These are phyloP conservation scores for Hetaerina titia DNA, from an alignment of 2,888 invertebrate genomes.

Conservation along the genomic window DNA sequence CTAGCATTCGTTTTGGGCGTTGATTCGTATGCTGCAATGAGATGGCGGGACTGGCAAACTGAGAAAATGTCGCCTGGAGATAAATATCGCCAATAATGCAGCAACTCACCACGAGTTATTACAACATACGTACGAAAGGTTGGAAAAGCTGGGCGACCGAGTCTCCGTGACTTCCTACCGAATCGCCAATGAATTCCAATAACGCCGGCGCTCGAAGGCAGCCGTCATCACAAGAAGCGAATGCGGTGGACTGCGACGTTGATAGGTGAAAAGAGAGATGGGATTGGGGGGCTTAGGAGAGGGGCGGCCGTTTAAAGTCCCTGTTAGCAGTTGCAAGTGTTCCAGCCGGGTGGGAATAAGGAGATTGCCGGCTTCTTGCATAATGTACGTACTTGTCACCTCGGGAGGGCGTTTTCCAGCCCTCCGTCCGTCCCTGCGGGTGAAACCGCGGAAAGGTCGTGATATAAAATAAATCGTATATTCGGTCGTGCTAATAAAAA, in stretches of 20 bases:
- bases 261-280: not conserved
- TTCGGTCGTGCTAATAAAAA: too few relatives aligned
- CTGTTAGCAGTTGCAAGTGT: constrained; percentile 9
- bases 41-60: not conserved
- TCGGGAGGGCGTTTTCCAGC: not conserved
- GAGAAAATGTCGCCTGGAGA: too few relatives aligned
- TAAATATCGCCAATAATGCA: too few relatives aligned
- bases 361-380: constrained; percentile 1
- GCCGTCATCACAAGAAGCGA: not conserved
- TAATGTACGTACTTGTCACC: constrained; percentile 17
- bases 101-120: too few relatives aligned
- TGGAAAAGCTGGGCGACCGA: too few relatives aligned
- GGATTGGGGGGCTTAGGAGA: not conserved
- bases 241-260: not conserved
- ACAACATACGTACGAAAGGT: too few relatives aligned
- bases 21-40: not conserved
- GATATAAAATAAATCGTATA: too few relatives aligned
- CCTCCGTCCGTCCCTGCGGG: not conserved
- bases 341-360: not conserved
- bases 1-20: not conserved
- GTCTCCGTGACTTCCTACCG: not conserved
- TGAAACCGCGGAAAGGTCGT: not conserved
- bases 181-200: not conserved
- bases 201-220: not conserved
- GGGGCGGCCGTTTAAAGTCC: not conserved